Conservation (phyloP, 2,888 invertebrate genomes). For the Phanerotoma sp. region DNA sequence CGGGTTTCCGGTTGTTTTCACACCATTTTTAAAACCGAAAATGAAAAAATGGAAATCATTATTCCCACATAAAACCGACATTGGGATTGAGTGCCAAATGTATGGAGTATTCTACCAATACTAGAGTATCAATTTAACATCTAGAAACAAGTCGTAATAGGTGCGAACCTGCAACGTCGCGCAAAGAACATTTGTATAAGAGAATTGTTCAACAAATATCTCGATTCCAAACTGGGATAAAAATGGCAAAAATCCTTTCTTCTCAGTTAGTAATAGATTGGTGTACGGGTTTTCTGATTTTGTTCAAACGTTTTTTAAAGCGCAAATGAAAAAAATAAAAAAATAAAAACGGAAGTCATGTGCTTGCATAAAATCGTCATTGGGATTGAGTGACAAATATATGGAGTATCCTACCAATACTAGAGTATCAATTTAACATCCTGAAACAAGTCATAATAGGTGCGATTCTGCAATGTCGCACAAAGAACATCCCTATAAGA, state of each 20-base stretch:
- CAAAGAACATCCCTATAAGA: no score
- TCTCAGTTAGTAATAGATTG: not conserved
- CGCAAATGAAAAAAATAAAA: not conserved
- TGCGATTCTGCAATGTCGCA: no score
- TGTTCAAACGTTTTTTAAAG: not conserved
- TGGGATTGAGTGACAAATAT: conserved; percentile 15
- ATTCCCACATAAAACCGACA: conserved; percentile 2
- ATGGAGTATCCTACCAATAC: not conserved
- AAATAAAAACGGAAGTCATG: no score
- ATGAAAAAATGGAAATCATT: conserved; percentile 6
- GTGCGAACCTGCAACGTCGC: no score
- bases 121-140: no score
- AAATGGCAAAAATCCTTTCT: conserved; percentile 12
- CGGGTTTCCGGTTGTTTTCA: not conserved
- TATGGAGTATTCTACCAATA: not conserved
- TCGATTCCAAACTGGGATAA: no score
- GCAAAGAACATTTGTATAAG: no score
- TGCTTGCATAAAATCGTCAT: conserved; percentile 4
- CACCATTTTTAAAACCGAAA: not conserved
- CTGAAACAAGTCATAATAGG: no score
- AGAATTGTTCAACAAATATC: no score
- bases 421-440: no score
- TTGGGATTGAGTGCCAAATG: conserved; percentile 14
- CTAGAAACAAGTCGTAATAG: no score
- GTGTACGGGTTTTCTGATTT: not conserved